phyloP scores from a whole-genome alignment of 30 jellyfish, hydroid and myxozoan species.

The Mastigias papua region DNA sequence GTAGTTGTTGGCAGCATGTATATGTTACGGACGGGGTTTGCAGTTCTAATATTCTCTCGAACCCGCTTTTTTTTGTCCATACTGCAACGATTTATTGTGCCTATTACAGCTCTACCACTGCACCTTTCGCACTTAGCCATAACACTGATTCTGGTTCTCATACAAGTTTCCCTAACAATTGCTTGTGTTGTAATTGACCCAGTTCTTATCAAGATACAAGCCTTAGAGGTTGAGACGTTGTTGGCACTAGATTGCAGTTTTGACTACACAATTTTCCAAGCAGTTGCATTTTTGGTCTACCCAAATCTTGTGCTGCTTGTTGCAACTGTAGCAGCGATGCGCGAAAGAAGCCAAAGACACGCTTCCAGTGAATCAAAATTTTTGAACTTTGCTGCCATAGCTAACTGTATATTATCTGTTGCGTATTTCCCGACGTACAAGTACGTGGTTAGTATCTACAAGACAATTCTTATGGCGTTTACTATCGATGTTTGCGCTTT shows the following conservation, averaged over 20 bases:
- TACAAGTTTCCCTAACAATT: slow-evolving; percentile 38
- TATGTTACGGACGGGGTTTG: slow-evolving; percentile 47
- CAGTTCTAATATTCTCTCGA: slow-evolving; percentile 51
- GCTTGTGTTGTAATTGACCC: slow-evolving; percentile 56
- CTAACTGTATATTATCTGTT: slow-evolving; percentile 75
- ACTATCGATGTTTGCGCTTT: slow-evolving; percentile 81
- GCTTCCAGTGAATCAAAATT: slow-evolving; percentile 39
- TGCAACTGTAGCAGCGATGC: slow-evolving; percentile 68
- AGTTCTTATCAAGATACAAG: not conserved
- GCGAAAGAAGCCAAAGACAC: slow-evolving; percentile 55
- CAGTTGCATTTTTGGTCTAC: slow-evolving; percentile 31
- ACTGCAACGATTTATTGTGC: slow-evolving; percentile 21
- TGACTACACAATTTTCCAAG: slow-evolving; percentile 41
- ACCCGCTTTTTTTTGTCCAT: slow-evolving; percentile 44
- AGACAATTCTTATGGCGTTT: slow-evolving; percentile 71
- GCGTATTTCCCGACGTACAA: slow-evolving; percentile 77
- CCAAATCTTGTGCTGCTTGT: slow-evolving; percentile 61
- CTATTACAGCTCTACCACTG: slow-evolving; percentile 1
- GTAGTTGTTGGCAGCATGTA: slow-evolving; percentile 33
- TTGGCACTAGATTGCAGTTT: slow-evolving; percentile 50
- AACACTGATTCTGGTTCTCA: slow-evolving; percentile 36
- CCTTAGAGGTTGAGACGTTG: slow-evolving; percentile 1
- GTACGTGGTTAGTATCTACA: slow-evolving; percentile 71
- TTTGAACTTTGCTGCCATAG: slow-evolving; percentile 72
- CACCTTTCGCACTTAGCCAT: slow-evolving; percentile 34